A percentile compares a stretch with the other conserved stretches of the same genome.
Evolutionary conservation across 2,113 vertebrate genomes (phyloP).

Genomic region (Pica pica): DNA sequence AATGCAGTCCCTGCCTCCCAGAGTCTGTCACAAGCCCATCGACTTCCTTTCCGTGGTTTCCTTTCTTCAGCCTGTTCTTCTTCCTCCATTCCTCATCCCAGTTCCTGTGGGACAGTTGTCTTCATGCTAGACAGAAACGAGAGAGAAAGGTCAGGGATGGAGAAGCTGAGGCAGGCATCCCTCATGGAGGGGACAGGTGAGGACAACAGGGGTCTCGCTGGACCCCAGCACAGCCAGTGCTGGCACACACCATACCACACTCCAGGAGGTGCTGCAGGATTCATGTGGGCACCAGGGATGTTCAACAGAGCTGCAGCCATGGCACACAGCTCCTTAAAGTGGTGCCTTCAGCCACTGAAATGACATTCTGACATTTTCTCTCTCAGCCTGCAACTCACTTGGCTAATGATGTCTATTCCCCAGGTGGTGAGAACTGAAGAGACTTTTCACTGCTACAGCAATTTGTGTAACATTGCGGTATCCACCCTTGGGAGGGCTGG

Average conservation of each 20-base stretch:
- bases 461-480: fast-evolving
- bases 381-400: neutral
- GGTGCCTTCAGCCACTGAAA: neutral
- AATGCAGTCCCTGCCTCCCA: neutral
- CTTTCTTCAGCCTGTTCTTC: neutral
- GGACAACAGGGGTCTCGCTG: fast-evolving
- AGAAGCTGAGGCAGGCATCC: neutral
- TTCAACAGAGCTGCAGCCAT: too few relatives aligned
- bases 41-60: neutral
- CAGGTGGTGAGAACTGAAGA: neutral
- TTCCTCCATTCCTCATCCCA: neutral
- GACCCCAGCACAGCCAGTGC: neutral
- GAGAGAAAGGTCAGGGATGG: neutral
- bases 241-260: neutral
- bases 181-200: neutral
- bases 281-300: neutral
- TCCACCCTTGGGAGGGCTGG: too few relatives aligned
- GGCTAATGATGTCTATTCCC: fast-evolving
- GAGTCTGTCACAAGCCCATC: fast-evolving
- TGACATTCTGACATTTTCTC: neutral
- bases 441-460: neutral
- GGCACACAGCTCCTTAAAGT: neutral
- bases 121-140: neutral
- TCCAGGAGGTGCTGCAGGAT: neutral
- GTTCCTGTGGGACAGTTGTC: neutral